These are phyloP conservation scores for Cydia strobilella DNA, from an alignment of 1,140 invertebrate genomes.

Conservation along the genomic window DNA sequence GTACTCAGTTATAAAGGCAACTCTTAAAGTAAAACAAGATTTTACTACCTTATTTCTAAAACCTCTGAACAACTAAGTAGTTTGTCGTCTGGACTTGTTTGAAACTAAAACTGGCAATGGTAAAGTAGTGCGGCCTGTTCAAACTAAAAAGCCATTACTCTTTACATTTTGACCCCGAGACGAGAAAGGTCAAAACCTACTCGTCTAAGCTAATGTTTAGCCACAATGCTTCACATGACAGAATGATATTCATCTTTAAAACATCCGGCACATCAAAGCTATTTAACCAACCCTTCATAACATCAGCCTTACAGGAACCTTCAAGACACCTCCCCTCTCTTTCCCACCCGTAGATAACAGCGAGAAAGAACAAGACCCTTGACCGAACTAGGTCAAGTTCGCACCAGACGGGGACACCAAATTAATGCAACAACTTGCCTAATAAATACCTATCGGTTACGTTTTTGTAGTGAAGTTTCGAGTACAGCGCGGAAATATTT, in stretches of 20 bases:
- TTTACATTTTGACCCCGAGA: not conserved
- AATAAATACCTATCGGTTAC: conserved; percentile 27
- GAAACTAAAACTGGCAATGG: no score
- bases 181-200: not conserved
- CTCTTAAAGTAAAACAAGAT: no score
- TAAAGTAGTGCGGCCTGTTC: no score
- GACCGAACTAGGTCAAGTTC: conserved; percentile 25
- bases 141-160: no score
- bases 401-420: conserved; percentile 5
- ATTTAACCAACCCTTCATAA: conserved; percentile 10
- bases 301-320: conserved; percentile 3
- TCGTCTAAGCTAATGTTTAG: not conserved
- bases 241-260: not conserved
- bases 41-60: no score
- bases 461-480: not conserved
- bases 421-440: conserved; percentile 18
- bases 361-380: conserved; percentile 12
- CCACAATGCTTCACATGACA: not conserved
- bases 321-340: conserved; percentile 12
- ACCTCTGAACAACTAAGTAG: no score
- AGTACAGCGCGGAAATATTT: not conserved
- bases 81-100: no score
- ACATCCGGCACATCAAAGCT: not conserved
- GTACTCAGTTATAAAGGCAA: no score
- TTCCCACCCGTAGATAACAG: not conserved